Percentiles rank a stretch among this genome's conserved stretches.
Evolutionary conservation across 2,113 vertebrate species (phyloP).

Genomic region (Perca fluviatilis): DNA sequence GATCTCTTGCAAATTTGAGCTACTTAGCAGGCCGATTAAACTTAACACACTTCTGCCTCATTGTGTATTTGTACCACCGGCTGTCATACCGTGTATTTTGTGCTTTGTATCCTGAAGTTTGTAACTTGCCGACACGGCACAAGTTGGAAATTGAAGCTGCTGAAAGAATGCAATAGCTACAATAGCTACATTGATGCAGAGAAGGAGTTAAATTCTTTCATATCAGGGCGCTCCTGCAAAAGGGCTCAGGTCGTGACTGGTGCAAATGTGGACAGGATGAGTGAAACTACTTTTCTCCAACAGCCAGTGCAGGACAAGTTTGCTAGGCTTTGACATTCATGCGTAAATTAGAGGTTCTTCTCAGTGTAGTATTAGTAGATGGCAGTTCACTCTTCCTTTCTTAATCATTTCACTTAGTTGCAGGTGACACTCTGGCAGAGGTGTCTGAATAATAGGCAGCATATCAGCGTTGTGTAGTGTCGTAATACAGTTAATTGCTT

Average conservation of each 20-base stretch:
- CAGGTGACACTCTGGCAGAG: slow-evolving; percentile 8
- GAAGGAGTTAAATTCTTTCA: slow-evolving; percentile 84
- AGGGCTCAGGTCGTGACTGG: slow-evolving; percentile 74
- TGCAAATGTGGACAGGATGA: slow-evolving; percentile 58
- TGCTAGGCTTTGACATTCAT: slow-evolving; percentile 38
- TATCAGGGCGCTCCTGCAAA: slow-evolving; percentile 64
- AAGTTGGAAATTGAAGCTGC: slow-evolving; percentile 71
- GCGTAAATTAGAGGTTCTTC: slow-evolving; percentile 1
- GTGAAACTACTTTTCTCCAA: slow-evolving; percentile 6
- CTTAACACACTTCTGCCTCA: slow-evolving; percentile 67
- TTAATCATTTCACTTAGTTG: slow-evolving; percentile 45
- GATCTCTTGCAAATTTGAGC: slow-evolving; percentile 74
- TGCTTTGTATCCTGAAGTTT: slow-evolving; percentile 72
- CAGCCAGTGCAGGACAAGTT: slow-evolving; percentile 57
- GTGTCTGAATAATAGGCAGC: background rate
- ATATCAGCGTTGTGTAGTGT: background rate
- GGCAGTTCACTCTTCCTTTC: slow-evolving; percentile 2
- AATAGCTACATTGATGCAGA: slow-evolving; percentile 78
- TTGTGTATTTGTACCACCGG: slow-evolving; percentile 17
- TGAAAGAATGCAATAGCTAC: slow-evolving; percentile 74
- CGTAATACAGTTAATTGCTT: background rate
- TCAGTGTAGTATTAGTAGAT: background rate
- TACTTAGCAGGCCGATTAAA: slow-evolving; percentile 79
- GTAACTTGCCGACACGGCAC: slow-evolving; percentile 76
- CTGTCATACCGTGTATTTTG: slow-evolving; percentile 34